Base-by-base conservation (phyloP, 92 coral and sea anemone species). In the Zoanthus sansibaricus region DNA sequence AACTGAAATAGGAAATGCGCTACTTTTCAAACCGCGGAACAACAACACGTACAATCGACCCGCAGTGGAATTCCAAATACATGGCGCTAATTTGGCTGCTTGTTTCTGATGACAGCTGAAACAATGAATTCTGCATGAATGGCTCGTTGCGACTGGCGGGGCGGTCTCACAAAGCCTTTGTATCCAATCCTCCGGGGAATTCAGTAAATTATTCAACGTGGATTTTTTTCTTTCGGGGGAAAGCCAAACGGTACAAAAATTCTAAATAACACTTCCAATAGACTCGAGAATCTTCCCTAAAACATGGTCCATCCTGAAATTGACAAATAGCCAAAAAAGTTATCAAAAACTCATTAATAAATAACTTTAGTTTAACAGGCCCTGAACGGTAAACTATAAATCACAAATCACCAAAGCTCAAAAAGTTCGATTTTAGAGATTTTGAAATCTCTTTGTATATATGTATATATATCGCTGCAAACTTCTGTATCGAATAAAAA, bases 51-150 rank as follows among this genome's bases (percentile, higher is more conserved):
- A 66, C 51, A 11, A 12, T 25, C 12, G 11, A 8, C 54, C 66
- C 66, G 80, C 66, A 9, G 64, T 25, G 66, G 80, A 49, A 51
- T 76, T 76, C 80, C 62, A 21, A 76, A 76, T 76, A 66, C 80
- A 18, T 49, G 67, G 80, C 80, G 80, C 51, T 76, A 76, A 76
- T 76, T 76, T 48, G 62, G 42, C 67, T 18, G 45, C 80, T 76
- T 76, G 80, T 76, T 76, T 55, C 37, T 76, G 66, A 76, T 76
- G 80, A 76, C 80, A 76, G 80, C 80, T 76, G 64, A 49, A 52
- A 76, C 80, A 76, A 76, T 76, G 66, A 25, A 45, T 49, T 7
- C 51, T 47, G 66, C 33, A 30, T 76, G 80, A 76, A 76, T 76
- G 80, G 80, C 42, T 51, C 66, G n/a, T 20, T 13, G 44, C 68